Conservation (phyloP, 1,140 invertebrate species). For the Drosophila arizonae region DNA sequence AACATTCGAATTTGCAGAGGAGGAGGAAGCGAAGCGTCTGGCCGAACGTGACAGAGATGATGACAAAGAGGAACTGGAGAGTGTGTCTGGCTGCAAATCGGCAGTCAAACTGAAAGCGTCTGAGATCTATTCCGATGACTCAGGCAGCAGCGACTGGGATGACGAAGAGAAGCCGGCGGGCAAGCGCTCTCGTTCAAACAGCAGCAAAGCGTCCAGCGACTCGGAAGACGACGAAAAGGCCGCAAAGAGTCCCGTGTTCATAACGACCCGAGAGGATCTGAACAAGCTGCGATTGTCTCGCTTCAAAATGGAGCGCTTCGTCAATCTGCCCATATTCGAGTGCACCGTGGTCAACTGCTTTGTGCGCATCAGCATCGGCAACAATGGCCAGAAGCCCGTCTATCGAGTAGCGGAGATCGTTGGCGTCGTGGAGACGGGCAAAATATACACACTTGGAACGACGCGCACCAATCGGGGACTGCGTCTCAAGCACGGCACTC, state of each 20-base stretch:
- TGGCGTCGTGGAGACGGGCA: slow-evolving; percentile 97
- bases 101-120: slow-evolving; percentile 92
- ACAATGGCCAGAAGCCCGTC: slow-evolving; percentile 90
- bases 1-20: slow-evolving; percentile 67
- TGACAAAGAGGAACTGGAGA: slow-evolving; percentile 88
- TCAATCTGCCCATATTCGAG: slow-evolving; percentile 98
- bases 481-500: slow-evolving; percentile 90
- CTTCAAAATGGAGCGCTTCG: slow-evolving; percentile 96
- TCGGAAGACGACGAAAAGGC: slow-evolving; percentile 82
- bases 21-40: slow-evolving; percentile 83
- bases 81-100: slow-evolving; percentile 79
- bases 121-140: slow-evolving; percentile 98
- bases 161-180: slow-evolving; percentile 83
- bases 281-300: slow-evolving; percentile 94
- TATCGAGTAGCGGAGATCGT: slow-evolving; percentile 97
- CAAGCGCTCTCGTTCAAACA: slow-evolving; percentile 82
- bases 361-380: slow-evolving; percentile 97
- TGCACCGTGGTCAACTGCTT: slow-evolving; percentile 95
- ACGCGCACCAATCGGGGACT: slow-evolving; percentile 96
- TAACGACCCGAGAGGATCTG: slow-evolving; percentile 91
- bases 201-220: slow-evolving; percentile 84
- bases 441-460: slow-evolving; percentile 94
- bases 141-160: slow-evolving; percentile 87
- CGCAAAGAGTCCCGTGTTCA: slow-evolving; percentile 86
- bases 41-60: slow-evolving; percentile 84